Evolutionary conservation across 2,113 vertebrate genomes (phyloP), one percentile per base, ranked within the genome.

Genomic region (Hemibagrus wyckioides): DNA sequence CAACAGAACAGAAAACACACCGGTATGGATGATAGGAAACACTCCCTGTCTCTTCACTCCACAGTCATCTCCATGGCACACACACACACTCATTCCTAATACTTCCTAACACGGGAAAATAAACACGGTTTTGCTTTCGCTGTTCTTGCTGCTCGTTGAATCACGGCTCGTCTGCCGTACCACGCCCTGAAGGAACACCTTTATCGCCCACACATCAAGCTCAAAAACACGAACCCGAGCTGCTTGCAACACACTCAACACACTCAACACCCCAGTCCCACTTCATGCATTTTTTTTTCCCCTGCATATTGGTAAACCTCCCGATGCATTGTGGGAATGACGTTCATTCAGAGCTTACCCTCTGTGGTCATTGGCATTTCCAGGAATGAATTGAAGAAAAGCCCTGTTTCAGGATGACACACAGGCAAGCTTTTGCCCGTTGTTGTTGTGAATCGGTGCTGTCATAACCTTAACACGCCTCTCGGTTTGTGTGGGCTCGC

Each of bases 341-440:
- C 33, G 7, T 25, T 23, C 41, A 30, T 23, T 30, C 11, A 28
- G 28, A 36, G 54, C 48, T 87, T 63, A 83, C 44, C 44, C 81
- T 82, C 39, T 25, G 71, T 39, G 81, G 81, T 65, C 23, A 30
- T 15, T 21, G 73, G 56, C 48, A 73, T 73, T 82, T 87, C 80
- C 85, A 82, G 54, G 44, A 87, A 82, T 57, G 79, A 75, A 87
- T 79, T 77, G 57, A 48, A 82, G 81, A 87, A 65, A 83, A 65
- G 71, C 86, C 3, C 69, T 33, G 48, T 75, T 82, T 87, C 50
- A 61, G 80, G 52, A 87, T 87, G 85, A 87, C 85, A 56, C 80
- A 82, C 50, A 71, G 50, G 36, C 54, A 7, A 44, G 65, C 21
- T 3, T 59, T 77, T 77, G 30, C 19, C 71, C 33, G 36, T 87